A percentile compares a stretch with the other conserved stretches of the same genome.
Evolutionary conservation across 2,888 invertebrate genomes (phyloP).

Genomic region (Pemphredon lugubris): DNA sequence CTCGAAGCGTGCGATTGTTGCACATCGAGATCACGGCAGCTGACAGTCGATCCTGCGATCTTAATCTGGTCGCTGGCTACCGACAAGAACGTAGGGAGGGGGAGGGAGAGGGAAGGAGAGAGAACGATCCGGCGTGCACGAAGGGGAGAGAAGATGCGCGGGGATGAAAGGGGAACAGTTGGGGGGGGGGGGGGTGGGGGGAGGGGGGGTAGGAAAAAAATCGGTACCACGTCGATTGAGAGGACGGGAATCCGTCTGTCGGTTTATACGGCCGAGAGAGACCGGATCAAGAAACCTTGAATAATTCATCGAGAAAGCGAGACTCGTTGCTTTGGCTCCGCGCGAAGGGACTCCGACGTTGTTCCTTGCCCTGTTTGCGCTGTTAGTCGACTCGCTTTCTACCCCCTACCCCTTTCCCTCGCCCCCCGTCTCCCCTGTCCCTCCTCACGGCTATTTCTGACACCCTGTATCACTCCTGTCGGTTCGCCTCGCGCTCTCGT

Average conservation of each 20-base stretch:
- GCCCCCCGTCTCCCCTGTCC: conserved; percentile 30
- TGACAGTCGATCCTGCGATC: conserved; percentile 78
- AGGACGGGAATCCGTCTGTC: conserved; percentile 73
- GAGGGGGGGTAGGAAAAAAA: conserved; percentile 47
- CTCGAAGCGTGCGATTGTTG: conserved; percentile 57
- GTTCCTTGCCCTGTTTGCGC: conserved; percentile 44
- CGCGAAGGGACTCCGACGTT: conserved; percentile 49
- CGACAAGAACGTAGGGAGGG: conserved; percentile 62
- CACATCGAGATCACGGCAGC: conserved; percentile 65
- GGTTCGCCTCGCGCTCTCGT: not conserved
- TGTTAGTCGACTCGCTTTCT: conserved; percentile 44
- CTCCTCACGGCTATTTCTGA: conserved; percentile 11
- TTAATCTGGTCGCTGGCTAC: conserved; percentile 75
- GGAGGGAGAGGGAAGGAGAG: conserved; percentile 5
- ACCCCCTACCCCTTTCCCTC: conserved; percentile 35
- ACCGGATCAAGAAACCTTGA: conserved; percentile 76
- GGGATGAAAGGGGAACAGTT: conserved; percentile 9
- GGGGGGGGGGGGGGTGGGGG: not conserved
- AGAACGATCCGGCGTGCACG: no score
- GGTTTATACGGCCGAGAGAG: conserved; percentile 64
- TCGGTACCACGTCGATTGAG: conserved; percentile 69
- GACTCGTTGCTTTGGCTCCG: conserved; percentile 54
- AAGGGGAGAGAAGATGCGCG: no score
- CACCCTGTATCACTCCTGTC: not conserved
- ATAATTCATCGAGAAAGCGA: conserved; percentile 75